phyloP scores from a whole-genome alignment of 1,140 invertebrate species.

The Theocolax elegans region DNA sequence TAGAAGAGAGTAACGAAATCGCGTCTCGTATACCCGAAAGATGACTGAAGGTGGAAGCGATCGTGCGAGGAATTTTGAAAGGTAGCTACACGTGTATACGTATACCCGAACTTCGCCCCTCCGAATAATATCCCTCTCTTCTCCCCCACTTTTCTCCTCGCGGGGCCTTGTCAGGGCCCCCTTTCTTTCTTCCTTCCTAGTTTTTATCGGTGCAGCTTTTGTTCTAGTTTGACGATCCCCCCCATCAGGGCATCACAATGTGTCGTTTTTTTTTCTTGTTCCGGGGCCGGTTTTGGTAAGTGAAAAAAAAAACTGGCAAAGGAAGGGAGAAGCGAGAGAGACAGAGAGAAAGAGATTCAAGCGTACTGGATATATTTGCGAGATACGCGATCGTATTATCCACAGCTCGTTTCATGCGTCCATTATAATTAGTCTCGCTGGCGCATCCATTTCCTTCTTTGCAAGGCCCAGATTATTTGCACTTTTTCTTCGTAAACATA shows the following conservation, averaged over 20 bases:
- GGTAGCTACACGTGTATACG: slow-evolving; percentile 31
- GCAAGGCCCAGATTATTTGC: background rate
- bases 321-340: background rate
- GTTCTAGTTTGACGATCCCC: slow-evolving; percentile 62
- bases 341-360: background rate
- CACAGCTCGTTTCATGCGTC: slow-evolving; percentile 38
- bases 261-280: slow-evolving; percentile 61
- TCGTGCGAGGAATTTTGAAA: slow-evolving; percentile 50
- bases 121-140: background rate
- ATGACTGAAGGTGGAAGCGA: slow-evolving; percentile 49
- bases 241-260: slow-evolving; percentile 58
- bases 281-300: slow-evolving; percentile 43
- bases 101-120: slow-evolving; percentile 24
- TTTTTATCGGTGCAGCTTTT: slow-evolving; percentile 63
- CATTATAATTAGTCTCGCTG: slow-evolving; percentile 36
- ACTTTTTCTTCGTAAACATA: too few relatives aligned
- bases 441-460: slow-evolving; percentile 25
- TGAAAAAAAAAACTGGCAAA: slow-evolving; percentile 23
- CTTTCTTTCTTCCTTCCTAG: slow-evolving; percentile 48
- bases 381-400: slow-evolving; percentile 36
- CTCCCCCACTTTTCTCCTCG: slow-evolving; percentile 15
- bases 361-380: background rate
- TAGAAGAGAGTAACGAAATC: slow-evolving; percentile 23
- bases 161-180: background rate
- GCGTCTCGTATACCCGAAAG: slow-evolving; percentile 45